Conservation (phyloP, 37 sponge, comb jelly and placozoan species). For the Spongia lamella region DNA sequence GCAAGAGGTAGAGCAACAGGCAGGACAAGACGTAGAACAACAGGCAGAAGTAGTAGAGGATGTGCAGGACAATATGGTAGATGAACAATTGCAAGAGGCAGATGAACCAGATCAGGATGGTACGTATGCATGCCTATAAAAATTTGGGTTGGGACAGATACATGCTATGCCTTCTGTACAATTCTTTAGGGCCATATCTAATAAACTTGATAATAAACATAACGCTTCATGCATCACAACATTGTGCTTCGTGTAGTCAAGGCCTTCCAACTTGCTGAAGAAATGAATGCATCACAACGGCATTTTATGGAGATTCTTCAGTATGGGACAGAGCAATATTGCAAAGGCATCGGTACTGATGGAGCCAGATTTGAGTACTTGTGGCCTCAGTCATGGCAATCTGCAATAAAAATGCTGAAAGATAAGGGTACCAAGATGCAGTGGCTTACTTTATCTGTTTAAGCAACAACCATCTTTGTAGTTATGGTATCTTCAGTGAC, state of each 20-base stretch:
- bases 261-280: neutral
- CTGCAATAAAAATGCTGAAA: slow-evolving; percentile 6
- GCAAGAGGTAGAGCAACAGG: no score
- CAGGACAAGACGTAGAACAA: no score
- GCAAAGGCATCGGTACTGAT: slow-evolving; percentile 14
- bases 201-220: no score
- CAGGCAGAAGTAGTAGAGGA: no score
- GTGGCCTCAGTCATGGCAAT: slow-evolving; percentile 14
- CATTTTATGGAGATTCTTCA: slow-evolving; percentile 4
- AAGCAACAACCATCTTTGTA: neutral
- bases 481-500: slow-evolving; percentile 5
- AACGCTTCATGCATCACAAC: no score
- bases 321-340: slow-evolving; percentile 10
- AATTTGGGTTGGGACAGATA: no score
- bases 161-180: no score
- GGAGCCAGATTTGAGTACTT: neutral
- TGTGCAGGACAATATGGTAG: no score
- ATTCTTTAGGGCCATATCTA: no score
- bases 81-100: no score
- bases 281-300: slow-evolving; percentile 3
- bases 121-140: no score
- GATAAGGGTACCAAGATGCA: neutral
- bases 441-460: neutral
- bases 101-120: no score
- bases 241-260: neutral